A percentile compares a stretch with the other conserved stretches of the same genome.
Evolutionary conservation across 2,797 vertebrate genomes (phyloP).

Genomic region (Morus bassanus): DNA sequence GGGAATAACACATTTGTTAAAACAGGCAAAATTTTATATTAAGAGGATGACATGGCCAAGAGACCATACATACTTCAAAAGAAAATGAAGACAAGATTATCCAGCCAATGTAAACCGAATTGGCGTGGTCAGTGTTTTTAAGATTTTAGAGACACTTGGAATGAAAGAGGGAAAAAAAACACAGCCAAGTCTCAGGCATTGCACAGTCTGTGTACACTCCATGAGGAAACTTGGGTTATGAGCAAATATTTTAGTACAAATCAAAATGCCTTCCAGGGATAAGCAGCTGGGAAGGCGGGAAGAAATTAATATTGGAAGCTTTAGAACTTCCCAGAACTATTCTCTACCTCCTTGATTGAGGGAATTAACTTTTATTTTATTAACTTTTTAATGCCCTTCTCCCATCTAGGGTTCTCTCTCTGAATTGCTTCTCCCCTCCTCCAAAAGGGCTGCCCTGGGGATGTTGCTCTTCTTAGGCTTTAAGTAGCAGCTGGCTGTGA

Average conservation of each 20-base stretch:
- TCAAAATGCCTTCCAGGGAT: constrained; percentile 65
- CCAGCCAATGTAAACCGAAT: constrained; percentile 51
- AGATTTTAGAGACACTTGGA: constrained; percentile 65
- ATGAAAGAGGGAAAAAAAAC: constrained; percentile 41
- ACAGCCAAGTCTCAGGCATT: constrained; percentile 27
- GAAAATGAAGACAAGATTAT: constrained; percentile 47
- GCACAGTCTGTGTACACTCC: constrained; percentile 19
- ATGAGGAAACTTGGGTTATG: constrained; percentile 63
- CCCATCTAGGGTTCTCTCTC: constrained; percentile 58
- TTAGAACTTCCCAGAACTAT: constrained; percentile 63
- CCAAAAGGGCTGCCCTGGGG: constrained; percentile 38
- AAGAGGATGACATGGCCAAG: constrained; percentile 53
- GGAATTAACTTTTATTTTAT: constrained; percentile 80
- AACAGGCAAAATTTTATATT: not conserved
- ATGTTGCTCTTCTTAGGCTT: constrained; percentile 67
- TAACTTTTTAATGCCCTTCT: constrained; percentile 78
- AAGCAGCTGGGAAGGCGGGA: constrained; percentile 68
- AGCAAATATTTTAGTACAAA: constrained; percentile 70
- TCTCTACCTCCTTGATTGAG: constrained; percentile 65
- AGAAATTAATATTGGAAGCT: constrained; percentile 69
- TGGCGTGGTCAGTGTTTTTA: constrained; percentile 36
- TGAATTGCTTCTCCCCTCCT: constrained; percentile 12
- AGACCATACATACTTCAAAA: constrained; percentile 18
- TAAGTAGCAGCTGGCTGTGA: constrained; percentile 79
- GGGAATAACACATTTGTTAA: constrained; percentile 51